A percentile compares a stretch with the other conserved stretches of the same genome.
phyloP scores from a whole-genome alignment of 2,888 invertebrate species.

The Amblyjoppa proteus region DNA sequence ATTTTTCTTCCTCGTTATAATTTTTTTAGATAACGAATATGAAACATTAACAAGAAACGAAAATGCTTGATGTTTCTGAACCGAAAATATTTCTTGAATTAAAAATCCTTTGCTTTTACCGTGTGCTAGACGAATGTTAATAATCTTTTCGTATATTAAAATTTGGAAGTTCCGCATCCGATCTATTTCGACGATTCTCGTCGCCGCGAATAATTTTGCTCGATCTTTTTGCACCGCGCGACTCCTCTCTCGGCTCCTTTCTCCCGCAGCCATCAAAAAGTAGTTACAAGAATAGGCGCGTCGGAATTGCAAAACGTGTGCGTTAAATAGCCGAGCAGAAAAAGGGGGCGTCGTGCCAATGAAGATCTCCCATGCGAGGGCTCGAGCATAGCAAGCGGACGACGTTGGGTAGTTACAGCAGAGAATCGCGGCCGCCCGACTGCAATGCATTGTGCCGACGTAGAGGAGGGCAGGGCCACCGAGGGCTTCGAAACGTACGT shows the following conservation, averaged over 20 bases:
- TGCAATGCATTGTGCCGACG: neutral
- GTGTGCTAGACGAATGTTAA: neutral
- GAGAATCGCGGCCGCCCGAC: conserved; percentile 16
- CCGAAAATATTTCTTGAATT: neutral
- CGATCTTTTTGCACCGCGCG: neutral
- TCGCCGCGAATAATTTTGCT: conserved; percentile 17
- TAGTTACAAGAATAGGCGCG: conserved; percentile 45
- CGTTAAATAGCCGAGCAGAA: conserved; percentile 53
- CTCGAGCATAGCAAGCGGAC: neutral
- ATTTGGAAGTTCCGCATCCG: neutral
- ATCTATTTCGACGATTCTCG: neutral
- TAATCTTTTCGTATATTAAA: neutral
- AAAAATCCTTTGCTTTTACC: neutral
- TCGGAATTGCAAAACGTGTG: conserved; percentile 44
- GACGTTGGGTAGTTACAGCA: conserved; percentile 40
- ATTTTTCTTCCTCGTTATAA: too few species aligned
- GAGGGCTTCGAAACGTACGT: conserved; percentile 48
- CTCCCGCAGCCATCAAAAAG: conserved; percentile 37
- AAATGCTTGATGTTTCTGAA: too few species aligned
- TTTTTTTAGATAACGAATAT: too few species aligned
- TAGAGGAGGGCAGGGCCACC: conserved; percentile 62
- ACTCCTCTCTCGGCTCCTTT: conserved; percentile 20
- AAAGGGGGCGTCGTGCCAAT: conserved; percentile 64
- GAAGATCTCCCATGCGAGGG: conserved; percentile 70
- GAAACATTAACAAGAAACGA: too few species aligned